Conservation (phyloP, 1,140 invertebrate genomes). For the Phthorimaea operculella region DNA sequence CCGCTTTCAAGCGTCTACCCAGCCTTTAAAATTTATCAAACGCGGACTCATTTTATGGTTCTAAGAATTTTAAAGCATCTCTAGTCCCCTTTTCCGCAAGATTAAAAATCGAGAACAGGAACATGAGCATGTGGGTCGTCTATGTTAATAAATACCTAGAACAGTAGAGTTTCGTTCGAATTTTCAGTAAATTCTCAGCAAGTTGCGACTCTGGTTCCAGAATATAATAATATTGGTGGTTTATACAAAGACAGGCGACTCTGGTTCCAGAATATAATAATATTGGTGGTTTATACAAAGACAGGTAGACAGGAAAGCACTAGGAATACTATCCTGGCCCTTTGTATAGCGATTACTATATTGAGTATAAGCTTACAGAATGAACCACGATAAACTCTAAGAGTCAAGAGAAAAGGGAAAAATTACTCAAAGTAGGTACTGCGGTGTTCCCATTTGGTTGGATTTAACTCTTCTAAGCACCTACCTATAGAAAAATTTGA, state of each 20-base stretch:
- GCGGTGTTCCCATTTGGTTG: background rate
- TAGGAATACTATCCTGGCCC: background rate
- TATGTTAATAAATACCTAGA: background rate
- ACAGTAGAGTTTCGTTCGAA: background rate
- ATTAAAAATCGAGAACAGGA: background rate
- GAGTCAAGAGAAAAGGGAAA: background rate
- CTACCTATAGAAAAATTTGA: too few relatives aligned
- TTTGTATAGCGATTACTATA: background rate
- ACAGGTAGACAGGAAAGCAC: background rate
- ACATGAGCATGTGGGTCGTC: background rate
- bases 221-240: background rate
- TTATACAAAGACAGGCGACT: background rate
- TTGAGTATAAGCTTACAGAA: background rate
- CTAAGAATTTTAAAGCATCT: background rate
- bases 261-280: background rate
- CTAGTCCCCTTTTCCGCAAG: background rate
- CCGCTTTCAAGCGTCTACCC: constrained; percentile 3
- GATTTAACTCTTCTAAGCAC: too few relatives aligned
- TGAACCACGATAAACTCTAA: background rate
- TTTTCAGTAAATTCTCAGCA: too few relatives aligned
- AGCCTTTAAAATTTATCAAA: background rate
- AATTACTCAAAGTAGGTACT: too few relatives aligned
- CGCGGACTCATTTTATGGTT: background rate
- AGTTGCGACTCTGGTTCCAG: too few relatives aligned
- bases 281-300: background rate